Percentiles rank a stretch among this genome's conserved stretches.
These are phyloP conservation scores for Adineta ricciae DNA, from an alignment of 2,888 invertebrate species.

Conservation along the genomic window DNA sequence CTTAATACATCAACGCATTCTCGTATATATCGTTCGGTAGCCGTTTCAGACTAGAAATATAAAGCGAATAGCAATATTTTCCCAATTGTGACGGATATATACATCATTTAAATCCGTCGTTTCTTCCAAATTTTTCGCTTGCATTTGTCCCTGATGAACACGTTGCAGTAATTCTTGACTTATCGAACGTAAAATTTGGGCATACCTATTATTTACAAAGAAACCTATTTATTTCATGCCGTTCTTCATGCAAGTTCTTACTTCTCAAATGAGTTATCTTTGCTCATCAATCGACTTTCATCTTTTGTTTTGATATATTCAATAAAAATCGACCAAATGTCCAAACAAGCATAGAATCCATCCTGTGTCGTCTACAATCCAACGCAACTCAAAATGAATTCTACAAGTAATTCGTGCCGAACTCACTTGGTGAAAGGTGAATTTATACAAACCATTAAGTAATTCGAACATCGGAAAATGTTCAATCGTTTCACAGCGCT, in stretches of 20 bases:
- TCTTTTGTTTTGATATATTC: constrained; percentile 50
- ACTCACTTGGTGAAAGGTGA: constrained; percentile 64
- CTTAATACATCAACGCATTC: constrained; percentile 9
- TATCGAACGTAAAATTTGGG: constrained; percentile 61
- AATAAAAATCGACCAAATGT: constrained; percentile 63
- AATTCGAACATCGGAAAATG: constrained; percentile 69
- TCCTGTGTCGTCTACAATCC: constrained; percentile 53
- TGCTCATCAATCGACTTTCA: constrained; percentile 39
- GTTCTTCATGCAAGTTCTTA: constrained; percentile 33
- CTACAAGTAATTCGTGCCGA: background rate
- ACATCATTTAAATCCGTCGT: constrained; percentile 73
- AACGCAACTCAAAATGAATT: background rate
- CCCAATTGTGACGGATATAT: constrained; percentile 36
- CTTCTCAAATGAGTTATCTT: constrained; percentile 38
- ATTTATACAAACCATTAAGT: constrained; percentile 67
- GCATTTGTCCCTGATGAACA: constrained; percentile 62
- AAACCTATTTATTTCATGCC: too few species aligned
- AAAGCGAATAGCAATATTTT: too few species aligned
- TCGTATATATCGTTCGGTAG: background rate
- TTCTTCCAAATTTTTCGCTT: constrained; percentile 61
- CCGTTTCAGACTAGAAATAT: background rate
- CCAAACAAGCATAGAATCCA: constrained; percentile 65
- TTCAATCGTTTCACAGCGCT: constrained; percentile 66
- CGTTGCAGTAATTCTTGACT: constrained; percentile 63
- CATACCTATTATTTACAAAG: constrained; percentile 58